Percentiles rank a stretch among this genome's conserved stretches.
These are phyloP conservation scores for Adelges cooleyi DNA, from an alignment of 1,140 invertebrate genomes.

Conservation along the genomic window DNA sequence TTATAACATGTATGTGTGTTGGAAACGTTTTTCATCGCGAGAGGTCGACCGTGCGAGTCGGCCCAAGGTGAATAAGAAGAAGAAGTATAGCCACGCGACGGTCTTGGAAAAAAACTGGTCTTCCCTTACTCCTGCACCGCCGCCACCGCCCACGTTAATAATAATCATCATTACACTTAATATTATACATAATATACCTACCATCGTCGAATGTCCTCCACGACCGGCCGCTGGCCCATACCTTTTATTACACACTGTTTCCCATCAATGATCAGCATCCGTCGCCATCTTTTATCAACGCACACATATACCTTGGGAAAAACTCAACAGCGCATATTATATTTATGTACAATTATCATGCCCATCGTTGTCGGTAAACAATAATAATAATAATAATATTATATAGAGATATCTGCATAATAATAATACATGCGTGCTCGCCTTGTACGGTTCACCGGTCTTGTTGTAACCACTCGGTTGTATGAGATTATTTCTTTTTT, in stretches of 20 bases:
- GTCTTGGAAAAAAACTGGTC: conserved; percentile 18
- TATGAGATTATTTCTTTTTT: conserved; percentile 1
- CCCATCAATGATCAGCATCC: conserved; percentile 27
- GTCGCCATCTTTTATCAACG: conserved; percentile 23
- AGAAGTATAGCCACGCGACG: background rate
- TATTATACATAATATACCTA: no score
- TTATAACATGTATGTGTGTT: no score
- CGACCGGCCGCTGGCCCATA: background rate
- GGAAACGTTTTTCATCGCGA: no score
- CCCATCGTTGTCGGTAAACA: background rate
- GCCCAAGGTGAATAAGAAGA: no score
- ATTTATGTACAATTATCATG: conserved; percentile 2
- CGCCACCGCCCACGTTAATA: no score
- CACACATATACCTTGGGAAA: conserved; percentile 18
- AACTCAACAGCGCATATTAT: background rate
- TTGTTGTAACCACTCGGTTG: background rate
- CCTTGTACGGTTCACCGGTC: conserved; percentile 28
- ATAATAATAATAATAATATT: no score
- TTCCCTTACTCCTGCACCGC: background rate
- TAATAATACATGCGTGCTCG: conserved; percentile 22
- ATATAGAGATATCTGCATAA: background rate
- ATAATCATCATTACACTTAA: no score
- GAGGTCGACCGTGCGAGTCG: no score
- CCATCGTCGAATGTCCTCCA: conserved; percentile 13
- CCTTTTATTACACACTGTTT: background rate